A percentile compares a stretch with the other conserved stretches of the same genome.
Evolutionary conservation across 2,888 invertebrate genomes (phyloP).

Genomic region (Periphyllus acericola): DNA sequence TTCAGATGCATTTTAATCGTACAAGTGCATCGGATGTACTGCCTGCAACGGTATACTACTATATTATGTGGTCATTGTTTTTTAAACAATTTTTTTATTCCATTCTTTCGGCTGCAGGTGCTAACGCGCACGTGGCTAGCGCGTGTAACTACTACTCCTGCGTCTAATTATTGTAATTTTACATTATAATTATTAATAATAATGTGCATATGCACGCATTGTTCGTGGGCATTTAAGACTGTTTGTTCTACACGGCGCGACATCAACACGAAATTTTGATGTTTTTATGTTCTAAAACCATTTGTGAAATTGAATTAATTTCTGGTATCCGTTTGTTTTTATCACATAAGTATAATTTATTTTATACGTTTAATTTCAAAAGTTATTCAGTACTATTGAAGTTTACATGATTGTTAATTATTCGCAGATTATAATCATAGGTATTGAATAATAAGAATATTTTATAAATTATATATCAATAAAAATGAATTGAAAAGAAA

Average conservation of each 20-base stretch:
- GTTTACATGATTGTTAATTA: too few species aligned
- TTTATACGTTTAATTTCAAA: too few species aligned
- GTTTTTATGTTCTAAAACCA: neutral
- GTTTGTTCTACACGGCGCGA: neutral
- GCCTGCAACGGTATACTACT: neutral
- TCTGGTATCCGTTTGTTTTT: neutral
- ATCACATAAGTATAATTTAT: too few species aligned
- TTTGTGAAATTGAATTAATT: neutral
- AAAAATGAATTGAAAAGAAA: neutral
- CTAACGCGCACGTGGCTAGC: slow-evolving; percentile 21
- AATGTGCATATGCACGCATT: too few species aligned
- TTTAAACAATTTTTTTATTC: neutral
- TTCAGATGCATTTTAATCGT: slow-evolving; percentile 46
- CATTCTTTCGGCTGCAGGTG: slow-evolving; percentile 7
- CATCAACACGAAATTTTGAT: neutral
- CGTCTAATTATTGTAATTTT: slow-evolving; percentile 20
- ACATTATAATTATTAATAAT: neutral
- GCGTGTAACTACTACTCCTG: neutral
- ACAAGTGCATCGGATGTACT: slow-evolving; percentile 34
- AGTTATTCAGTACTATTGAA: too few species aligned
- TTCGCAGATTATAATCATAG: neutral
- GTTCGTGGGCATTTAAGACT: neutral
- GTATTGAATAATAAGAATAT: neutral
- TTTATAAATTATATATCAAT: neutral
- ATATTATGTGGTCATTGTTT: slow-evolving; percentile 5